Evolutionary conservation across 2,797 vertebrate species (phyloP).

Genomic region (Carapus acus): DNA sequence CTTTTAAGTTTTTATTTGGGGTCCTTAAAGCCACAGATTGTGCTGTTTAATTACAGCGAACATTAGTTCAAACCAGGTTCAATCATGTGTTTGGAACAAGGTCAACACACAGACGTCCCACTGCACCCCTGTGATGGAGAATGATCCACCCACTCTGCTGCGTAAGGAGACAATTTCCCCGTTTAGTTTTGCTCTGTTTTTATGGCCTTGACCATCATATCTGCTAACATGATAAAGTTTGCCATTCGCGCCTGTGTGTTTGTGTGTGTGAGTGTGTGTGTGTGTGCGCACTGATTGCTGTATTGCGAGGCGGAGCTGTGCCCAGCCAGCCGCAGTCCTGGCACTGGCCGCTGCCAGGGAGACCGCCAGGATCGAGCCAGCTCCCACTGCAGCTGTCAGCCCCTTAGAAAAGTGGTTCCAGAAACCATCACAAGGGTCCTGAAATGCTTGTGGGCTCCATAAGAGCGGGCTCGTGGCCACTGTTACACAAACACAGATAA

Average conservation of each 20-base stretch:
- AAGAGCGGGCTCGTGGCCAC: constrained; percentile 29
- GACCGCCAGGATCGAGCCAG: constrained; percentile 49
- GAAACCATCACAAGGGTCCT: constrained; percentile 48
- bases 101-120: constrained; percentile 20
- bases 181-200: too few relatives aligned
- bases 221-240: constrained; percentile 9
- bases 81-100: constrained; percentile 41
- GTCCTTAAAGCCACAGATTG: constrained; percentile 23
- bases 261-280: constrained; percentile 29
- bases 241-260: constrained; percentile 25
- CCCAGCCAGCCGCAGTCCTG: constrained; percentile 47
- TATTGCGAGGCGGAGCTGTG: constrained; percentile 50
- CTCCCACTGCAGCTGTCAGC: constrained; percentile 64
- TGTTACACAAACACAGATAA: constrained; percentile 45
- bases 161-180: constrained; percentile 6
- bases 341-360: constrained; percentile 50
- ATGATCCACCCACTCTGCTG: constrained; percentile 2
- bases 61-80: constrained; percentile 36
- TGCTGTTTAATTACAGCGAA: constrained; percentile 42
- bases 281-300: constrained; percentile 35
- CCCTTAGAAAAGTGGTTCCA: constrained; percentile 47
- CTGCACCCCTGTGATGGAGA: constrained; percentile 18
- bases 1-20: constrained; percentile 30
- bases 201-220: not conserved
- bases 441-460: constrained; percentile 45